Evolutionary conservation across 2,888 invertebrate species (phyloP), one percentile per base, ranked within the genome.

Genomic region (Reticulitermes lucifugus): DNA sequence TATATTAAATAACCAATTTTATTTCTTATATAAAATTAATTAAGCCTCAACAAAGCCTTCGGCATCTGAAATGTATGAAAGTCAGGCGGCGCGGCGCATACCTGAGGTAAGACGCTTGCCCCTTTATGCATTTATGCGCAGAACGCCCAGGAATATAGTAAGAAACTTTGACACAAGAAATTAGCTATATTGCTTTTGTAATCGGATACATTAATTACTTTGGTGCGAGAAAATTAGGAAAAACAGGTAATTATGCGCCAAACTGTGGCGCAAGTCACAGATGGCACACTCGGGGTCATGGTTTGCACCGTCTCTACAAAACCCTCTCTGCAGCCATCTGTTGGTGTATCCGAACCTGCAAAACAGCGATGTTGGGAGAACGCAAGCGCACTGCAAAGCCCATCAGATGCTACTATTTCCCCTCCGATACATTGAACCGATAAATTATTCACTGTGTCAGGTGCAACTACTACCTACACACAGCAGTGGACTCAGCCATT

Each of bases 261-360:
- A 73, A 73, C 35, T 73, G 4, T 65, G 41, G 12, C 41, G 73
- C 73, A 73, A 73, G 73, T 41, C 73, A 73, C 73, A 73, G 73
- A 73, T 73, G 73, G 73, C 41, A 73, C 0, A 14, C 7, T 12
- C 2, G 9, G 73, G 73, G 73, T 73, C 73, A 73, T 73, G 35
- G 25, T 4, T 65, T 65, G 65, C 12, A 65, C 18, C 60, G 60
- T n/a, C 60, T 18, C 60, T n/a, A 65, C 65, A 65, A 65, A 65
- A 65, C 65, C n/a, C n/a, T 65, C 65, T n/a, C 25, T n/a, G n/a
- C 4, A 65, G 65, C 65, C 46, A 65, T 65, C 65, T 65, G 65
- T 7, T 65, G n/a, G 65, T 10, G n/a, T 65, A n/a, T 65, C 65
- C n/a, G n/a, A n/a, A 9, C n/a, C 65, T 25, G 65, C 65, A 65